Evolutionary conservation across 2,797 vertebrate species (phyloP).

Genomic region (Hoplostethus atlanticus): DNA sequence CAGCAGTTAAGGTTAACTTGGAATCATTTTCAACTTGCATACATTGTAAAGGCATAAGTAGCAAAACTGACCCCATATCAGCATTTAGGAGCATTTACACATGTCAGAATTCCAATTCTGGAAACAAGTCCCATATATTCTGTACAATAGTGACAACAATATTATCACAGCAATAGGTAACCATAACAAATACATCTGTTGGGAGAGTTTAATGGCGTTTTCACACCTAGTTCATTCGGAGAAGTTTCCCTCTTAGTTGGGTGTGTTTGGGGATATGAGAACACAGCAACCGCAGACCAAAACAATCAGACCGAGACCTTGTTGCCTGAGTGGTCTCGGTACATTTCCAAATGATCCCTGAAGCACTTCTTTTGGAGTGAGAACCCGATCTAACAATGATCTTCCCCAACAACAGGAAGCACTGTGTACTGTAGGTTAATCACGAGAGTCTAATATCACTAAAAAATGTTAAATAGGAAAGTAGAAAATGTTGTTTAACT

Average conservation of each 20-base stretch:
- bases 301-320: background rate
- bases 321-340: background rate
- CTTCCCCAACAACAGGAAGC: too few species aligned
- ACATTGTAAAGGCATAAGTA: background rate
- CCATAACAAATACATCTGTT: slow-evolving; percentile 5
- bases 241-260: too few species aligned
- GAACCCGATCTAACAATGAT: background rate
- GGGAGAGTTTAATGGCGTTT: background rate
- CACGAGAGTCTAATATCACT: background rate
- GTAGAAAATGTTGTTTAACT: background rate
- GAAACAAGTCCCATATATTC: background rate
- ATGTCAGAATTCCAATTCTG: background rate
- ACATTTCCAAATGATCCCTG: background rate
- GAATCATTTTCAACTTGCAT: background rate
- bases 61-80: background rate
- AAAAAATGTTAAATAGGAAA: background rate
- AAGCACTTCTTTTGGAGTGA: background rate
- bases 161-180: slow-evolving; percentile 13
- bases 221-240: too few species aligned
- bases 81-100: background rate
- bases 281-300: background rate
- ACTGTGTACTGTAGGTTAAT: too few species aligned
- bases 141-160: background rate
- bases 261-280: background rate
- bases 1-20: background rate